These are phyloP conservation scores for Brotula barbata DNA, from an alignment of 2,797 vertebrate species.

Conservation along the genomic window DNA sequence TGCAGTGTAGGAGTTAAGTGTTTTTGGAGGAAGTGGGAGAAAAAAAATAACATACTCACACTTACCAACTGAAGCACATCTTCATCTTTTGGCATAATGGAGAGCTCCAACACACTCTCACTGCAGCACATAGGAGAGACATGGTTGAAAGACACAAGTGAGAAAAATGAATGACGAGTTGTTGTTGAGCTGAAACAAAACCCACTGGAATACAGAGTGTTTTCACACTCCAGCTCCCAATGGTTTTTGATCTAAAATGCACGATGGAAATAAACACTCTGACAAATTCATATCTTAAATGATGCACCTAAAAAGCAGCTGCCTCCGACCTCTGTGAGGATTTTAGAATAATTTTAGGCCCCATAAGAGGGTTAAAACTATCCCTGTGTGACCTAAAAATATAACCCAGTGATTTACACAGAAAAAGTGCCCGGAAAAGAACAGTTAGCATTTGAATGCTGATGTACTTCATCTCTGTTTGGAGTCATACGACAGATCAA, in stretches of 20 bases:
- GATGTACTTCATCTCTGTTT: too few relatives aligned
- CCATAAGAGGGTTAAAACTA: neutral
- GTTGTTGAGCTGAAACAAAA: neutral
- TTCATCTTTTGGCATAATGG: constrained; percentile 98
- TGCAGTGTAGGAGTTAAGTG: neutral
- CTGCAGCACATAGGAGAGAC: constrained; percentile 65
- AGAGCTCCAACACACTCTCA: constrained; percentile 91
- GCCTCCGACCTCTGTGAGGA: neutral
- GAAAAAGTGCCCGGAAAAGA: neutral
- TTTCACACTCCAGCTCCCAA: neutral
- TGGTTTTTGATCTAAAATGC: neutral
- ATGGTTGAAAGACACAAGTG: neutral
- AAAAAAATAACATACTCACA: constrained; percentile 59
- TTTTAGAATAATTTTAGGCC: neutral
- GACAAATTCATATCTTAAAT: neutral
- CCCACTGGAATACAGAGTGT: neutral
- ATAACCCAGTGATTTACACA: neutral
- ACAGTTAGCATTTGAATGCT: neutral
- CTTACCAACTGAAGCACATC: constrained; percentile 98
- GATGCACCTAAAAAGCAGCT: neutral
- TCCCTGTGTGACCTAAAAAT: neutral
- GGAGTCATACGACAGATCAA: neutral
- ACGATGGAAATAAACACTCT: too few relatives aligned
- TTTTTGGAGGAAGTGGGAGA: constrained; percentile 16
- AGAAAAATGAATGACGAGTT: too few relatives aligned